Percentiles rank a stretch among this genome's conserved stretches.
Evolutionary conservation across 2,797 vertebrate species (phyloP).

Genomic region (Masticophis lateralis): DNA sequence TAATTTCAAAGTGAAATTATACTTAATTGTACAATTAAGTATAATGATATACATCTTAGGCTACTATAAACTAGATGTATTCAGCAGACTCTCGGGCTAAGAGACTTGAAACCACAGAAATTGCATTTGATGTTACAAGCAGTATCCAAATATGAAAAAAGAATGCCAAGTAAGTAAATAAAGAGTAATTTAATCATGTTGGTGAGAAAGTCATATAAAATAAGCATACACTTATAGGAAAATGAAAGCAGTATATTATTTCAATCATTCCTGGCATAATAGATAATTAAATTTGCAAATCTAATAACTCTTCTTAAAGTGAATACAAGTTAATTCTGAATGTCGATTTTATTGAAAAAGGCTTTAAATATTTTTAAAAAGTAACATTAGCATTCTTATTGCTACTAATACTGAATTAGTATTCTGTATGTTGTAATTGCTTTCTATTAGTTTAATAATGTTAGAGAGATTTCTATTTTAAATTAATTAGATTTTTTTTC

Average conservation of each 20-base stretch:
- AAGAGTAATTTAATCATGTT: not conserved
- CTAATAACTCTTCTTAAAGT: not conserved
- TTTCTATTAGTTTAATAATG: not conserved
- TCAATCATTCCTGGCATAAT: not conserved
- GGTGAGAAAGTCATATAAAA: not conserved
- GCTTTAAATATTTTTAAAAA: not conserved
- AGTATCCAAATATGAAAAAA: not conserved
- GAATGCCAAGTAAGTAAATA: not conserved
- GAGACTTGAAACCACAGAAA: not conserved
- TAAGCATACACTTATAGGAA: not conserved
- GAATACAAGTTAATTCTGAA: not conserved
- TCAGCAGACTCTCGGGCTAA: constrained; percentile 9
- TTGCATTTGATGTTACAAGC: not conserved
- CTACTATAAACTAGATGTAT: not conserved
- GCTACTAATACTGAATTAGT: not conserved
- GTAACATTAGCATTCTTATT: not conserved
- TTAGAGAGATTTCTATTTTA: not conserved
- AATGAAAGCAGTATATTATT: constrained; percentile 18
- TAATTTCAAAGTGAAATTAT: constrained; percentile 19
- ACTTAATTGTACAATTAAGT: constrained; percentile 19
- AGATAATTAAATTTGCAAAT: constrained; percentile 6
- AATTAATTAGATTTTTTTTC: not conserved
- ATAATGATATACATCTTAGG: constrained; percentile 1
- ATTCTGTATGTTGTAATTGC: not conserved
- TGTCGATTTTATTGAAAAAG: not conserved